These are phyloP conservation scores for Bembecia ichneumoniformis DNA, from an alignment of 2,888 invertebrate genomes.

Conservation along the genomic window DNA sequence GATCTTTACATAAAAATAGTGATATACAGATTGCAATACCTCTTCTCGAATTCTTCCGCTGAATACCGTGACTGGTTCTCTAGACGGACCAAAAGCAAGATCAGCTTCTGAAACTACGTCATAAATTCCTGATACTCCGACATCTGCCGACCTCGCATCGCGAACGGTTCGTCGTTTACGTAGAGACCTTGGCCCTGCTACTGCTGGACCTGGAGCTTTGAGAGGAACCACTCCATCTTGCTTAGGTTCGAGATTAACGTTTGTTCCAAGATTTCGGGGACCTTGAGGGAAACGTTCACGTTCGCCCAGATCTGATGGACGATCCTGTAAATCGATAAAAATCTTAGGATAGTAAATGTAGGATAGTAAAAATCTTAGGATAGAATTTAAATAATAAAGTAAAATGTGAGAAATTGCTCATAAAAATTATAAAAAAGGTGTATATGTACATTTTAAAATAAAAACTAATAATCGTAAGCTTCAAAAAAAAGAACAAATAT, in stretches of 20 bases:
- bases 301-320: conserved; percentile 66
- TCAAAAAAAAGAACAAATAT: too few species aligned
- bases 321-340: conserved; percentile 40
- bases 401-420: too few species aligned
- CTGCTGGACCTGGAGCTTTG: conserved; percentile 59
- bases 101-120: conserved; percentile 94
- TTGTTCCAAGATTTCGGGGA: conserved; percentile 76
- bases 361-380: not conserved
- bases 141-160: conserved; percentile 86
- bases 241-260: conserved; percentile 33
- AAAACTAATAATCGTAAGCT: too few species aligned
- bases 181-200: conserved; percentile 66
- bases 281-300: conserved; percentile 86
- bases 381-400: not conserved
- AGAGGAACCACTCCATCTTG: conserved; percentile 64
- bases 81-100: conserved; percentile 88
- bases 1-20: too few species aligned
- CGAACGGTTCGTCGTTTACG: conserved; percentile 78
- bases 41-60: conserved; percentile 90
- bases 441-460: too few species aligned
- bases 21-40: conserved; percentile 21
- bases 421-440: too few species aligned
- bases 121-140: conserved; percentile 90
- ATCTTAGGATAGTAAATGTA: not conserved
- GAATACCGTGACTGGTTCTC: conserved; percentile 88